A percentile compares a stretch with the other conserved stretches of the same genome.
These are phyloP conservation scores for Leptosomus discolor DNA, from an alignment of 2,113 vertebrate genomes.

Conservation along the genomic window DNA sequence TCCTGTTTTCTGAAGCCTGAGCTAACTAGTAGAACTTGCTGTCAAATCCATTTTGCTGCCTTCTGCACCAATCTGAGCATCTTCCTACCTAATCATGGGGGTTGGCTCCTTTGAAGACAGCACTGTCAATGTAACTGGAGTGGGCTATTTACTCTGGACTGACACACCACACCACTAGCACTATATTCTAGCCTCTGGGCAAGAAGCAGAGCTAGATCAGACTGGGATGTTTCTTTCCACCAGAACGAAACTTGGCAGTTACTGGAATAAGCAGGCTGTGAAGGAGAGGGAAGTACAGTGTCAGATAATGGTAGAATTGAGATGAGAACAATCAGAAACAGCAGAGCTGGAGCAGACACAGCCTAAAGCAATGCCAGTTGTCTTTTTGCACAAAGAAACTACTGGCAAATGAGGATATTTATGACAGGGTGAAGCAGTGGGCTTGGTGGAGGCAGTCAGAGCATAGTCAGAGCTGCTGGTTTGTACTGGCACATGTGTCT, in stretches of 20 bases:
- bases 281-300: neutral
- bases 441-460: neutral
- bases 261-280: neutral
- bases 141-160: neutral
- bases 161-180: neutral
- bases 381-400: neutral
- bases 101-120: neutral
- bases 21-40: neutral
- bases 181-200: neutral
- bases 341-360: rapidly evolving
- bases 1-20: neutral
- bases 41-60: neutral
- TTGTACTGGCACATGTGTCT: neutral
- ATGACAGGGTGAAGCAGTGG: neutral
- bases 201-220: neutral
- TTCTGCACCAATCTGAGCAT: neutral
- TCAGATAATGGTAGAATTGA: neutral
- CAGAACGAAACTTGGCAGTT: neutral
- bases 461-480: neutral
- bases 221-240: neutral
- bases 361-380: neutral
- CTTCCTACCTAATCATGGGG: neutral
- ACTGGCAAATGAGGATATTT: neutral
- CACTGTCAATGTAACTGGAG: neutral
- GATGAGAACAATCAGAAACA: neutral